phyloP scores from a whole-genome alignment of 2,797 vertebrate genomes.

The Cirrhinus mrigala region DNA sequence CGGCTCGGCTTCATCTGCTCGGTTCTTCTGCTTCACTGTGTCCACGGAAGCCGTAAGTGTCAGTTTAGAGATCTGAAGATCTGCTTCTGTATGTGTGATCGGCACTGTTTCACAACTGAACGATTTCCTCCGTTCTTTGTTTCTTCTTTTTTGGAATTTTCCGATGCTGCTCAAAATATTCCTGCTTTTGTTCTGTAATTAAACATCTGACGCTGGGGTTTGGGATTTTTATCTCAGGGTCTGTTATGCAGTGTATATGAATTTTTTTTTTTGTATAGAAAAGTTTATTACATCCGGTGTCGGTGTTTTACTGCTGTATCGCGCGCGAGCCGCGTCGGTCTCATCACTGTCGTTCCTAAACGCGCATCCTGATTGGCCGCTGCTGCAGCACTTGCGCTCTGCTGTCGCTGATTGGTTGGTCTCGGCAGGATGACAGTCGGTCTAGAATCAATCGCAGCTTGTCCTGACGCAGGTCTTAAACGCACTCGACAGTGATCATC shows the following conservation, averaged over 20 bases:
- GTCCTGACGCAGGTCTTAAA: background rate
- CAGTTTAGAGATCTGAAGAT: background rate
- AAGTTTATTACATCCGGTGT: background rate
- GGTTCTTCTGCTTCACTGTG: conserved; percentile 18
- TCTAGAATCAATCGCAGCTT: background rate
- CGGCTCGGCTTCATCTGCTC: conserved; percentile 20
- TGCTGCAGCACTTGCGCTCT: background rate
- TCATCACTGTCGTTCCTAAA: background rate
- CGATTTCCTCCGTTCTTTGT: background rate
- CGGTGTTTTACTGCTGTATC: background rate
- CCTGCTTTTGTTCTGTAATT: background rate
- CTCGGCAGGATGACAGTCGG: background rate
- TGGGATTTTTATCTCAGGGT: background rate
- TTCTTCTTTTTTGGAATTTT: background rate
- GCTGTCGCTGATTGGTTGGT: background rate
- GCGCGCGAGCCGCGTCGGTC: background rate
- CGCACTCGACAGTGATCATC: no score
- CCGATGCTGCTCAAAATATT: background rate
- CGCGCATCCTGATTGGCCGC: conserved; percentile 1
- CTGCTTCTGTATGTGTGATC: background rate
- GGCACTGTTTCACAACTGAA: no score
- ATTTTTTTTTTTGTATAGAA: no score
- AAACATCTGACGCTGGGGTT: background rate
- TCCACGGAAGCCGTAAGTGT: conserved; percentile 13
- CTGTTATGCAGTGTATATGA: background rate